These are phyloP conservation scores for Pontoporia blainvillei DNA, from an alignment of 2,113 vertebrate species.

Conservation along the genomic window DNA sequence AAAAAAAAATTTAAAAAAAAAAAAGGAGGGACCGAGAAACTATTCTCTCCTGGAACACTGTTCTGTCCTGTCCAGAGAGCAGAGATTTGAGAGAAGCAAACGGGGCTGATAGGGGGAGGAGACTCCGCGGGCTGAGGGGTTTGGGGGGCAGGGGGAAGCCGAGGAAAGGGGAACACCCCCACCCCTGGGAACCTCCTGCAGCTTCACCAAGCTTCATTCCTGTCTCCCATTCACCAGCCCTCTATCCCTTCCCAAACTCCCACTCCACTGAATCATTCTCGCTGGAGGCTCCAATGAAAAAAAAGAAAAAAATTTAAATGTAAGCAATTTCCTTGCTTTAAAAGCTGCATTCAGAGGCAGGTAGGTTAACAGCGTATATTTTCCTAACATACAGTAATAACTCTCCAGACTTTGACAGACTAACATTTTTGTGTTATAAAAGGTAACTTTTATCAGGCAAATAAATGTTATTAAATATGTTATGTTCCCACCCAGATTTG, in stretches of 20 bases:
- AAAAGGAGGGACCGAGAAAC: background rate
- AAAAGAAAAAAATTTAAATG: background rate
- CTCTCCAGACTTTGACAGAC: background rate
- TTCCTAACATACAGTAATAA: background rate
- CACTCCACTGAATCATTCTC: background rate
- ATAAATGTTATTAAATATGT: background rate
- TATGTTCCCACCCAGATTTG: background rate
- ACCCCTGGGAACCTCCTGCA: background rate
- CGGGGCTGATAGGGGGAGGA: background rate
- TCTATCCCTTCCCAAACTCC: background rate
- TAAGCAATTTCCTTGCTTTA: background rate
- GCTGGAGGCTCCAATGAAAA: background rate
- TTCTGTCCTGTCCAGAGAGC: background rate
- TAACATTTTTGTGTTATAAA: background rate
- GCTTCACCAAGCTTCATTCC: background rate
- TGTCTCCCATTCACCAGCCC: background rate
- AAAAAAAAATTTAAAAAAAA: too few species aligned
- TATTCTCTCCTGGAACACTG: background rate
- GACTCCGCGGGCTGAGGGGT: rapidly evolving
- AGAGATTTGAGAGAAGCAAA: background rate
- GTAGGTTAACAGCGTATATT: background rate
- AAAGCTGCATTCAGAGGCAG: background rate
- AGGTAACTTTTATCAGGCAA: background rate
- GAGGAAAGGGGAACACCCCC: background rate
- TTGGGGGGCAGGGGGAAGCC: too few species aligned